Base-by-base conservation (phyloP, 2,113 vertebrate genomes). In the Symphodus melops region DNA sequence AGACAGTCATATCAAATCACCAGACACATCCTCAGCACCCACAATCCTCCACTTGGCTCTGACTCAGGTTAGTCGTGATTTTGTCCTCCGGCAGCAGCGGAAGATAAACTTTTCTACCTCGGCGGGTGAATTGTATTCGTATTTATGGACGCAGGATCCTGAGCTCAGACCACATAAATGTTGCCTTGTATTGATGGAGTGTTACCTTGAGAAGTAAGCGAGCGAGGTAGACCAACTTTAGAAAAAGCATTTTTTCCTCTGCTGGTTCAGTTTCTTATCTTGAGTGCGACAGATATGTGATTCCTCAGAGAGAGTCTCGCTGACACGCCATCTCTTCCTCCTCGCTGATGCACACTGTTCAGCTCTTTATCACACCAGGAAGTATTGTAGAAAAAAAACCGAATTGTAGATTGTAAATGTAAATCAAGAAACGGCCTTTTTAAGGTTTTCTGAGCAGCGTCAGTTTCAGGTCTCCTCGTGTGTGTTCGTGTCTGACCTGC, bases 401-500 rank as follows among this genome's bases (percentile, higher is more conserved):
- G 16, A 16, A 36, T 48, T 7, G 25, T n/a, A n/a, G 9, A n/a
- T 19, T 36, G 46, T 51, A 21, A 37, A 8, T 17, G 5, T 51
- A 10, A 48, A 17, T 1, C 17, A n/a, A 59, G 19, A 51, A 44
- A n/a, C 9, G 46, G 23, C 7, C 17, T 41, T 13, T 37, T 57
- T 17, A 23, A 41, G 14, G 16, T 1, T 36, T 7, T 1, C 1
- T 21, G 21, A 44, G 19, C 19, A 49, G 3, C 53, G 13, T 12
- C 11, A 37, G 6, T 44, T 52, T 70, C 11, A 51, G 51, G 2
- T 67, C 23, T n/a, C 8, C 19, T 52, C 14, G 70, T 72, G 4
- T 3, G 41, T 52, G 6, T 36, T 52, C 58, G 64, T 37, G 11
- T 73, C 23, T 49, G 64, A 75, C 69, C 70, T 49, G 33, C 9